These are phyloP conservation scores for Chalcis sispes DNA, from an alignment of 2,888 invertebrate species.

Conservation along the genomic window DNA sequence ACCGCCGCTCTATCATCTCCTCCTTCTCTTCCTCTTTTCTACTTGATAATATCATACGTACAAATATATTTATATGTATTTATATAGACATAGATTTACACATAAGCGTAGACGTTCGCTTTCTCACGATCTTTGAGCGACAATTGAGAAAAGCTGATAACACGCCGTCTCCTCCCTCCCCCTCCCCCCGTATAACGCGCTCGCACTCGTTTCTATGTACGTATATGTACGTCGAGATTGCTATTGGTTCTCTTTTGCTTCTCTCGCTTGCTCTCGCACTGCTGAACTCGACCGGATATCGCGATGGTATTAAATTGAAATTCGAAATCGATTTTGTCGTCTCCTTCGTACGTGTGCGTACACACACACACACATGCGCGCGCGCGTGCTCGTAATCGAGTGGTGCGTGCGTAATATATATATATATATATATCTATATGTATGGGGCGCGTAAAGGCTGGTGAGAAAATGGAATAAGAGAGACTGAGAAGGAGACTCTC, in stretches of 20 bases:
- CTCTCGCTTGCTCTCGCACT: background rate
- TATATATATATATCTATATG: background rate
- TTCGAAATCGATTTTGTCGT: slow-evolving; percentile 68
- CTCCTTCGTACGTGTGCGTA: background rate
- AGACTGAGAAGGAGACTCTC: background rate
- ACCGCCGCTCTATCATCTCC: too few relatives aligned
- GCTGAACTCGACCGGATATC: slow-evolving; percentile 63
- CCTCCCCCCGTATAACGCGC: too few relatives aligned
- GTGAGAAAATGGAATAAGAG: background rate
- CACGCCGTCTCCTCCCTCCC: too few relatives aligned
- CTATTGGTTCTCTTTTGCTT: slow-evolving; percentile 16
- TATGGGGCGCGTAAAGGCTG: background rate
- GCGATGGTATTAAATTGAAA: slow-evolving; percentile 71
- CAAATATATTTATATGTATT: background rate
- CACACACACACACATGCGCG: too few relatives aligned
- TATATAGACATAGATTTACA: background rate
- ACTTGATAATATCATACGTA: slow-evolving; percentile 9
- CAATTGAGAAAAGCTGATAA: slow-evolving; percentile 64
- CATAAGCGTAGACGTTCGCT: too few relatives aligned
- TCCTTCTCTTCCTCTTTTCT: too few relatives aligned
- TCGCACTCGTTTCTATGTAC: background rate
- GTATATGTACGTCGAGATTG: slow-evolving; percentile 28
- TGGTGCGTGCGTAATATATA: background rate
- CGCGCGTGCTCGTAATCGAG: background rate
- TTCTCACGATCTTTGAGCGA: slow-evolving; percentile 16